These are phyloP conservation scores for Bursaphelenchus okinawaensis DNA, from an alignment of 2,888 invertebrate species.

Conservation along the genomic window DNA sequence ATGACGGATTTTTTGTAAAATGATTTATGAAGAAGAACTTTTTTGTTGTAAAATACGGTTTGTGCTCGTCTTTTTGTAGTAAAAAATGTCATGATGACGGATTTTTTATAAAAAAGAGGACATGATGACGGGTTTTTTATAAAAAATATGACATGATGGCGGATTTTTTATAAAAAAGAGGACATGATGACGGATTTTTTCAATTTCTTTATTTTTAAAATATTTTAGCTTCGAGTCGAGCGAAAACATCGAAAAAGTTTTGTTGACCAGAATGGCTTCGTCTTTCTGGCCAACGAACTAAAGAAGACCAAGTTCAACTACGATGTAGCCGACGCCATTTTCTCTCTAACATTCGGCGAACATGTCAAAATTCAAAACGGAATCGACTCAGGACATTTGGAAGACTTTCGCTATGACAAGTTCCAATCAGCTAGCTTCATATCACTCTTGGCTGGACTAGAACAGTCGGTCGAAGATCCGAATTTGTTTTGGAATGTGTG, in stretches of 20 bases:
- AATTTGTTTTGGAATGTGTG: slow-evolving; percentile 48
- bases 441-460: slow-evolving; percentile 33
- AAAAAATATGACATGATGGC: too few relatives aligned
- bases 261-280: slow-evolving; percentile 40
- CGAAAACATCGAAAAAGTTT: slow-evolving; percentile 34
- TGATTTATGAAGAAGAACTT: too few relatives aligned
- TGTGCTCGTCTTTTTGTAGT: too few relatives aligned
- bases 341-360: slow-evolving; percentile 48
- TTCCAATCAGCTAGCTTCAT: slow-evolving; percentile 42
- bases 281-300: slow-evolving; percentile 49
- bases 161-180: too few relatives aligned
- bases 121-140: too few relatives aligned
- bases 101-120: too few relatives aligned
- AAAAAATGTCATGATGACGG: too few relatives aligned
- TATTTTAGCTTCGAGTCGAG: slow-evolving; percentile 36
- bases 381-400: slow-evolving; percentile 39
- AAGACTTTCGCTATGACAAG: slow-evolving; percentile 34
- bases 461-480: slow-evolving; percentile 38
- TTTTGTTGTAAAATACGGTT: too few relatives aligned
- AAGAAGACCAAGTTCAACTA: slow-evolving; percentile 29
- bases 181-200: too few relatives aligned
- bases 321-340: slow-evolving; percentile 42
- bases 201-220: neutral
- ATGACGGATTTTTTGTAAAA: too few relatives aligned
- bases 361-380: slow-evolving; percentile 46